Evolutionary conservation across 2,797 vertebrate species (phyloP).

Genomic region (Pagetopsis macropterus): DNA sequence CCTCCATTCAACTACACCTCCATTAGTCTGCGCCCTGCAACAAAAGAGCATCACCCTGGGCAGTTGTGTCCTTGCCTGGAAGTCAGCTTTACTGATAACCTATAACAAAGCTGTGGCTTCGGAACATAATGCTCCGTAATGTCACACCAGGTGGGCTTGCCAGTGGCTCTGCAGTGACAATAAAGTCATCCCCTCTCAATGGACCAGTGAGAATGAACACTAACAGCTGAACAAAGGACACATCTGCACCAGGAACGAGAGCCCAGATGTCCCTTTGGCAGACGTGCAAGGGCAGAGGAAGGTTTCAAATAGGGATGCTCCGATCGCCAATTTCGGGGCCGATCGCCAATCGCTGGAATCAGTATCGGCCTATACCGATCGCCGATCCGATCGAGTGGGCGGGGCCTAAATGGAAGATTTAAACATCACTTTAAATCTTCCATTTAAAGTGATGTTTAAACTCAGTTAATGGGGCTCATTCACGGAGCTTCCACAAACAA

Average conservation of each 20-base stretch:
- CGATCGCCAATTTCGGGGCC: no score
- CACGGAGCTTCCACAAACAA: no score
- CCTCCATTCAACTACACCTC: conserved; percentile 36
- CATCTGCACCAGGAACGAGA: conserved; percentile 53
- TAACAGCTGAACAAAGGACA: conserved; percentile 56
- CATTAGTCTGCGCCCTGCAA: conserved; percentile 22
- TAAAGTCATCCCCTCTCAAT: conserved; percentile 56
- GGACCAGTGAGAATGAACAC: conserved; percentile 41
- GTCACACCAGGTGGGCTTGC: conserved; percentile 64
- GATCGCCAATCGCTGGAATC: no score
- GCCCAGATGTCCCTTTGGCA: conserved; percentile 30
- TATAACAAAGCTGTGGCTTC: conserved; percentile 58
- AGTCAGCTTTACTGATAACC: conserved; percentile 34
- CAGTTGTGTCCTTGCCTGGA: conserved; percentile 41
- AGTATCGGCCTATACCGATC: no score
- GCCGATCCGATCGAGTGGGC: no score
- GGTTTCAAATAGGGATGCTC: background rate
- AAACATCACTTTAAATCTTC: no score
- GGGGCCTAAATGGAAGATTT: no score
- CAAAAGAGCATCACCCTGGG: conserved; percentile 28
- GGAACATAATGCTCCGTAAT: conserved; percentile 48
- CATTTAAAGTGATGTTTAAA: no score
- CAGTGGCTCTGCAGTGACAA: conserved; percentile 48
- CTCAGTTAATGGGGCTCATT: no score
- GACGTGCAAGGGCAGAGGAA: conserved; percentile 25